These are phyloP conservation scores for Cheilosia scutellata DNA, from an alignment of 2,888 invertebrate genomes.

Conservation along the genomic window DNA sequence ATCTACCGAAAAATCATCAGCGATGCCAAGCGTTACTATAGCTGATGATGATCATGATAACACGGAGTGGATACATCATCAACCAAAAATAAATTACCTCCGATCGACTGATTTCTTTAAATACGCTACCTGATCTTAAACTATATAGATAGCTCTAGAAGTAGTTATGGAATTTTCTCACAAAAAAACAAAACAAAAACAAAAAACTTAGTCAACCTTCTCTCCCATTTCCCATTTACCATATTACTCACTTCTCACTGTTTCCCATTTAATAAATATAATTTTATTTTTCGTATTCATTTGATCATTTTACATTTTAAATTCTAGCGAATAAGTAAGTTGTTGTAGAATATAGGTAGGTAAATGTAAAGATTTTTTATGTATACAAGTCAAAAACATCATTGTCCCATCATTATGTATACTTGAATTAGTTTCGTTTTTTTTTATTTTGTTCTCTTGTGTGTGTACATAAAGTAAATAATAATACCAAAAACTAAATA, in stretches of 20 bases:
- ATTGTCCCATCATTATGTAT: constrained; percentile 17
- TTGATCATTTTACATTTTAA: constrained; percentile 65
- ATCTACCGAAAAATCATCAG: constrained; percentile 80
- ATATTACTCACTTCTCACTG: constrained; percentile 4
- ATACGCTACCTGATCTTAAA: constrained; percentile 65
- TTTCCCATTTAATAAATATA: constrained; percentile 75
- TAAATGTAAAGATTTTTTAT: constrained; percentile 59
- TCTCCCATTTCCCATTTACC: not conserved
- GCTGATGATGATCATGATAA: constrained; percentile 38
- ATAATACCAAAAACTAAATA: constrained; percentile 26
- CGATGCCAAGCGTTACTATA: constrained; percentile 77
- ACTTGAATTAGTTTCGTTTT: constrained; percentile 20
- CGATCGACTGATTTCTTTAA: constrained; percentile 64
- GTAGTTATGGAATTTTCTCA: constrained; percentile 17
- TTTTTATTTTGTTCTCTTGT: not conserved
- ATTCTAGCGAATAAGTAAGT: constrained; percentile 61
- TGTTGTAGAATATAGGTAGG: constrained; percentile 48
- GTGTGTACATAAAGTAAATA: constrained; percentile 31
- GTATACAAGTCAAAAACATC: constrained; percentile 44
- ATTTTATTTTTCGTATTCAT: constrained; percentile 72
- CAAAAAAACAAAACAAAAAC: not conserved
- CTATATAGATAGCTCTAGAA: constrained; percentile 35
- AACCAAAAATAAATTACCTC: constrained; percentile 19
- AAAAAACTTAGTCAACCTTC: constrained; percentile 44
- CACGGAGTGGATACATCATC: not conserved